phyloP scores from a whole-genome alignment of 1,140 invertebrate genomes.

The Anthonomus grandis region DNA sequence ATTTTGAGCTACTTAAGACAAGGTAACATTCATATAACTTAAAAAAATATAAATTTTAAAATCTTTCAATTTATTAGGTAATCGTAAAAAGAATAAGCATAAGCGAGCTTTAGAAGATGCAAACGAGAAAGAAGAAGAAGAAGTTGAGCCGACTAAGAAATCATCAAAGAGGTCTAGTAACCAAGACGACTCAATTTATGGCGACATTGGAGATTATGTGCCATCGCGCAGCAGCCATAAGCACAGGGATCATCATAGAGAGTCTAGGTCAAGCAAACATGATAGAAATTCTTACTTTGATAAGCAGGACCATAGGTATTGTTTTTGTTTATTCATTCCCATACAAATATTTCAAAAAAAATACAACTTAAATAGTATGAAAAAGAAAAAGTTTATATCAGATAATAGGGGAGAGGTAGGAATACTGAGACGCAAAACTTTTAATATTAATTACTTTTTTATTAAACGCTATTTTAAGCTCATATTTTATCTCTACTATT shows the following conservation, averaged over 20 bases:
- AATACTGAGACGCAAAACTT: too few species aligned
- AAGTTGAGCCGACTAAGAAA: constrained; percentile 27
- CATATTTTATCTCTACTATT: too few species aligned
- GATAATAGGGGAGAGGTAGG: too few species aligned
- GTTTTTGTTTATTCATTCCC: too few species aligned
- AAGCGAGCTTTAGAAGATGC: constrained; percentile 58
- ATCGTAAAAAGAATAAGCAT: constrained; percentile 70
- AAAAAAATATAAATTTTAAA: background rate
- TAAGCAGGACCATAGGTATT: constrained; percentile 46
- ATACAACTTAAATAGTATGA: too few species aligned
- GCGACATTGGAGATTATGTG: constrained; percentile 90
- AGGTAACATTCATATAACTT: constrained; percentile 48
- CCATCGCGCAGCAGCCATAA: constrained; percentile 51
- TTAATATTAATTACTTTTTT: too few species aligned
- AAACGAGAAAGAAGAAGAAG: constrained; percentile 36
- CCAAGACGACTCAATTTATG: constrained; percentile 79
- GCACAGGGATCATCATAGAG: constrained; percentile 36
- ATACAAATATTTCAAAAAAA: background rate
- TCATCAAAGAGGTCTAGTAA: constrained; percentile 27
- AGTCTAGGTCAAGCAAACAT: constrained; percentile 26
- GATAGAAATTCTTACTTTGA: constrained; percentile 57
- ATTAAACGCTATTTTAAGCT: too few species aligned
- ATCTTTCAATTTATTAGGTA: constrained; percentile 29
- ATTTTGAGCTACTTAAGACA: constrained; percentile 92
- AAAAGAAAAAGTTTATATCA: too few species aligned